Conservation (phyloP, 92 coral and sea anemone genomes). For the Umimayanthus chanpuru region DNA sequence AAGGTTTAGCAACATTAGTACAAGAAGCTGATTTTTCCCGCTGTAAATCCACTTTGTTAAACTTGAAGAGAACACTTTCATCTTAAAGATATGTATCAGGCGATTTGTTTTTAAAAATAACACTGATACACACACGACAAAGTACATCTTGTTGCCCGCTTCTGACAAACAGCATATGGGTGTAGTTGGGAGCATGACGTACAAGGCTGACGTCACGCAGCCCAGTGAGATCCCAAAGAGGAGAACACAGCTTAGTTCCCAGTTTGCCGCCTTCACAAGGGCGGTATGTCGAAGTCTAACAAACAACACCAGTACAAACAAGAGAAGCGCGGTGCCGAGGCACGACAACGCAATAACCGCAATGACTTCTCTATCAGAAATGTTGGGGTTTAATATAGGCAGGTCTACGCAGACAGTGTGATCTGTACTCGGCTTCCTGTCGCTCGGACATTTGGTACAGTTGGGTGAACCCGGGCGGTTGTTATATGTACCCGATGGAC, state of each 20-base stretch:
- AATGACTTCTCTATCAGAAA: slow-evolving; percentile 47
- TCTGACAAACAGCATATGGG: slow-evolving; percentile 48
- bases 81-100: slow-evolving; percentile 65
- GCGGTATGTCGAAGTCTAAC: slow-evolving; percentile 62
- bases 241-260: slow-evolving; percentile 64
- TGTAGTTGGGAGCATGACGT: slow-evolving; percentile 51
- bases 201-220: slow-evolving; percentile 48
- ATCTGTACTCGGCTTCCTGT: slow-evolving; percentile 54
- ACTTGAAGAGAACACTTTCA: slow-evolving; percentile 48
- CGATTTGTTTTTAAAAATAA: slow-evolving; percentile 76
- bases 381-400: slow-evolving; percentile 47
- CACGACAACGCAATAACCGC: slow-evolving; percentile 47
- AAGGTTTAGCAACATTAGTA: slow-evolving; percentile 55
- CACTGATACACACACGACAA: slow-evolving; percentile 67
- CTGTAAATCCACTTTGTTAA: slow-evolving; percentile 53
- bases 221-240: slow-evolving; percentile 65
- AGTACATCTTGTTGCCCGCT: slow-evolving; percentile 48
- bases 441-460: slow-evolving; percentile 62
- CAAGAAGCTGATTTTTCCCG: slow-evolving; percentile 55
- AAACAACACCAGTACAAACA: slow-evolving; percentile 54
- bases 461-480: slow-evolving; percentile 56
- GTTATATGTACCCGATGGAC: slow-evolving; percentile 56
- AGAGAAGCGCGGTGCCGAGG: slow-evolving; percentile 35
- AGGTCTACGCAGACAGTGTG: slow-evolving; percentile 62
- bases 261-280: slow-evolving; percentile 72